Conservation (phyloP, 2,888 invertebrate species). For the Diaphora mendica region DNA sequence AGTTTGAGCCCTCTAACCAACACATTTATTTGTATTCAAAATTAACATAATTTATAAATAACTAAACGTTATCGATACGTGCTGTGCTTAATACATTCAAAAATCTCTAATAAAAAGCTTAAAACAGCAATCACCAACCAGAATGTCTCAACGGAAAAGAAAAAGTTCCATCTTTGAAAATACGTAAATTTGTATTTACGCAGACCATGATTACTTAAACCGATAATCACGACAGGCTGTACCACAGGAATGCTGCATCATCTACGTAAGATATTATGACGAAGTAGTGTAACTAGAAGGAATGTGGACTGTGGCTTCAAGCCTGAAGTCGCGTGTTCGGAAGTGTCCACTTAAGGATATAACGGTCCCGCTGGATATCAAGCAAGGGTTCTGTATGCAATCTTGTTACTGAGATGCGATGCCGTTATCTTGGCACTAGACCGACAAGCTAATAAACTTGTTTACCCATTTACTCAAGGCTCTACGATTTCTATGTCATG, state of each 20-base stretch:
- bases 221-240: background rate
- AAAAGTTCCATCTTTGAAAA: background rate
- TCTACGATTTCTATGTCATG: constrained; percentile 27
- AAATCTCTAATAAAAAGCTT: background rate
- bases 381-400: constrained; percentile 64
- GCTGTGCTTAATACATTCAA: background rate
- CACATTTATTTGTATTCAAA: no score
- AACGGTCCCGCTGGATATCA: constrained; percentile 70
- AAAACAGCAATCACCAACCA: no score
- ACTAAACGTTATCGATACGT: background rate
- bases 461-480: constrained; percentile 60
- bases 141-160: background rate
- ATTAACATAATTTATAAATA: no score
- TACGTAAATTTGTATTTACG: background rate
- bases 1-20: no score
- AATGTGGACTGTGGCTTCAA: constrained; percentile 43
- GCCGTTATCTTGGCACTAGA: constrained; percentile 62
- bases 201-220: background rate
- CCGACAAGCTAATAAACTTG: constrained; percentile 56
- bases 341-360: constrained; percentile 69
- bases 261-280: constrained; percentile 10
- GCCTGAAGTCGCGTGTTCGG: constrained; percentile 59
- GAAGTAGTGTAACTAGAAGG: constrained; percentile 28
- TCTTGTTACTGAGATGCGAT: constrained; percentile 60
- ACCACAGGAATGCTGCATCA: constrained; percentile 6